phyloP scores from a whole-genome alignment of 1,140 invertebrate genomes.

The Drosophila nigromelanica region DNA sequence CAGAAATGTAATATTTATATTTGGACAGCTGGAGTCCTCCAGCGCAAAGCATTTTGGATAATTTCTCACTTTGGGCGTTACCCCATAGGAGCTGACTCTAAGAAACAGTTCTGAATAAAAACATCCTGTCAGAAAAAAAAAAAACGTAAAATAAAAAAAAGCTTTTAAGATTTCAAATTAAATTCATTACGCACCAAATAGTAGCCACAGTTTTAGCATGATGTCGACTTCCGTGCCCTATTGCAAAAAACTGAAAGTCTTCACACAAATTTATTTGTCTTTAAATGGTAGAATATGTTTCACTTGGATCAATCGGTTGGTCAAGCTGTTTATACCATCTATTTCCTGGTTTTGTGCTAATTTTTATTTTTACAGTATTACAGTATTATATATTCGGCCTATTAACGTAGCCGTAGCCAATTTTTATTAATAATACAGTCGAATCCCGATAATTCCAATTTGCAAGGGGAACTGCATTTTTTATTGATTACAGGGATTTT shows the following conservation, averaged over 20 bases:
- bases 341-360: neutral
- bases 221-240: neutral
- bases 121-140: constrained; percentile 3
- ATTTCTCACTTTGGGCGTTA: neutral
- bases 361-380: neutral
- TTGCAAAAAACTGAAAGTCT: neutral
- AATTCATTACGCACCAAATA: neutral
- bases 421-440: no score
- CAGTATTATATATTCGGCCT: no score
- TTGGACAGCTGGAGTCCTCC: constrained; percentile 16
- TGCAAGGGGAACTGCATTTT: no score
- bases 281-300: neutral
- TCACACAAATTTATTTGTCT: neutral
- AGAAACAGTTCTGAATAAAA: neutral
- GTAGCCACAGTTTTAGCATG: constrained; percentile 5
- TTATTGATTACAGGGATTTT: no score
- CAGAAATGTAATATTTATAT: constrained; percentile 39
- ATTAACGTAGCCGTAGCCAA: neutral
- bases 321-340: neutral
- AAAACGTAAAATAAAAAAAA: neutral
- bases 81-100: neutral
- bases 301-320: neutral
- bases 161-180: neutral
- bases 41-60: constrained; percentile 14
- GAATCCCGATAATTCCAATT: no score